Percentiles rank a stretch among this genome's conserved stretches.
These are phyloP conservation scores for Eilema caniola DNA, from an alignment of 2,888 invertebrate genomes.

Conservation along the genomic window DNA sequence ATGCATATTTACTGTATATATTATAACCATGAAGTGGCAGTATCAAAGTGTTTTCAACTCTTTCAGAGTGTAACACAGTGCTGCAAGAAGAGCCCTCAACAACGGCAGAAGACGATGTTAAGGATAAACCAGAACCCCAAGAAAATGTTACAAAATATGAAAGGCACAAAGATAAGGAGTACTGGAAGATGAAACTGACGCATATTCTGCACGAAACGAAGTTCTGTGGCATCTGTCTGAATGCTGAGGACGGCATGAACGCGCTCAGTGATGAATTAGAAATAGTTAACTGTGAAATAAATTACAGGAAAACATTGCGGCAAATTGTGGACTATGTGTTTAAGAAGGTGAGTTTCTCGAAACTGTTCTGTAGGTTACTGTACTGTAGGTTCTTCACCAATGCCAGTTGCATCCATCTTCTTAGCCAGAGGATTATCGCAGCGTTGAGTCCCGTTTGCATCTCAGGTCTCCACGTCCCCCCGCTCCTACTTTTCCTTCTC, in stretches of 20 bases:
- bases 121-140: background rate
- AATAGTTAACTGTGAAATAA: background rate
- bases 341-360: slow-evolving; percentile 1
- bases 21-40: too few species aligned
- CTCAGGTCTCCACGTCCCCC: too few species aligned
- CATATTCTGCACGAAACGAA: slow-evolving; percentile 29
- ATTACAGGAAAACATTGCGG: background rate
- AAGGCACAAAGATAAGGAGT: background rate
- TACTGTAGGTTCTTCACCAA: too few species aligned
- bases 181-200: slow-evolving; percentile 28
- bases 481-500: too few species aligned
- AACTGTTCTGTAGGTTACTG: background rate
- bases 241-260: background rate
- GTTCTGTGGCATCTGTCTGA: slow-evolving; percentile 31
- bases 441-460: too few species aligned
- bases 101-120: background rate
- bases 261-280: background rate
- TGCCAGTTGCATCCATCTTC: too few species aligned
- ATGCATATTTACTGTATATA: background rate
- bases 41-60: background rate
- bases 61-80: background rate
- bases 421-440: too few species aligned
- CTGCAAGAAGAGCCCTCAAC: background rate
- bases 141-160: background rate
- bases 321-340: background rate